phyloP scores from a whole-genome alignment of 2,797 vertebrate genomes.

The Limnodromus scolopaceus region DNA sequence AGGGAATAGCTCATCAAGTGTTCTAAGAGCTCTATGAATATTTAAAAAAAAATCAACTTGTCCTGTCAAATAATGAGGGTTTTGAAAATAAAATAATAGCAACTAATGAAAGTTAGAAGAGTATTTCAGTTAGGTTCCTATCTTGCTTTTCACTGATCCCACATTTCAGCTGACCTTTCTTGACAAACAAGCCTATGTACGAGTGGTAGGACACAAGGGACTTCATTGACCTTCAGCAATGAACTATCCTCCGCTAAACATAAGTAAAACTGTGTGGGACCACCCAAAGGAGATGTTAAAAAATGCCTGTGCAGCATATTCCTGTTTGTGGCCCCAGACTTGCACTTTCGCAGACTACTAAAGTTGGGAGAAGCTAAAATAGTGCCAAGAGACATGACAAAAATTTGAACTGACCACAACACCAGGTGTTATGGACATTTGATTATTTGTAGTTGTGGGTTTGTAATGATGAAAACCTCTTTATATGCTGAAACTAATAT shows the following conservation, averaged over 20 bases:
- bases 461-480: not conserved
- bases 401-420: not conserved
- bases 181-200: not conserved
- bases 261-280: not conserved
- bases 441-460: not conserved
- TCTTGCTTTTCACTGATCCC: not conserved
- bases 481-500: not conserved
- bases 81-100: not conserved
- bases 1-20: not conserved
- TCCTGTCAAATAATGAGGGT: not conserved
- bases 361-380: not conserved
- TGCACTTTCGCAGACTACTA: not conserved
- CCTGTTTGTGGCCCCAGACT: not conserved
- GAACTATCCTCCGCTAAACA: not conserved
- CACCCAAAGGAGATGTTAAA: not conserved
- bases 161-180: not conserved
- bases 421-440: not conserved
- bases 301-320: not conserved
- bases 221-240: not conserved
- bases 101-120: not conserved
- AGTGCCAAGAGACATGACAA: not conserved
- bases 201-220: not conserved
- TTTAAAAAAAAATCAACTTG: not conserved
- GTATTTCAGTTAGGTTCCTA: not conserved
- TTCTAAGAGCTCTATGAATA: not conserved